Evolutionary conservation across 53 echinoderm and acorn worm genomes (phyloP), one percentile per base, ranked within the genome.

Genomic region (Holothuria leucospilota): DNA sequence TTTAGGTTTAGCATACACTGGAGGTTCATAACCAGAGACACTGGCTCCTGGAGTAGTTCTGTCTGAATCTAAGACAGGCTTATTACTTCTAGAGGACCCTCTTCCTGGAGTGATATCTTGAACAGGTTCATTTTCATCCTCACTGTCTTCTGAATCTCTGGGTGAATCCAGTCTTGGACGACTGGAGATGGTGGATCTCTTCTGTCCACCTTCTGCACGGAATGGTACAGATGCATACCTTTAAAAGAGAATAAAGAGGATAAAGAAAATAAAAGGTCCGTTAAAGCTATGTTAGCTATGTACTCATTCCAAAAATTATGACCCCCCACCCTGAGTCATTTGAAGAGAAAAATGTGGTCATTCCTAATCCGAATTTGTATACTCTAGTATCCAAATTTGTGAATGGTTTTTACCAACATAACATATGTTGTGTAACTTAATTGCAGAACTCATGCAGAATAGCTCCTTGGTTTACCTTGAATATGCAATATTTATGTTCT

Each of bases 101-200:
- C 66, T 83, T 42, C 84, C 51, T 66, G 84, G 68, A 41, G 68
- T 46, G 13, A 46, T 15, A 29, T 83, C 84, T 53, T 83, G 84
- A 21, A 83, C 84, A 28, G 84, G 84, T 67, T 66, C 65, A 46
- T 83, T 64, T 12, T 83, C 84, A 29, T 53, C n/a, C 13, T 81
- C 39, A 18, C 49, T 49, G 26, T 62, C 61, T 2, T 25, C 39
- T 52, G 84, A 83, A 46, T 65, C 84, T 62, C 25, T 24, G 12
- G 97, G 97, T 4, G 93, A 95, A 23, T 84, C 90, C 16, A 95
- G 59, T 65, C 91, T 90, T 25, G 95, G 78, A 28, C 98, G 88
- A 67, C 84, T 84, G 39, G 92, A 92, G 78, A 97, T 93, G 75
- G 98, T 95, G 42, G 70, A 81, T 10, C 93, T 61, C 24, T 13